Percentiles rank a stretch among this genome's conserved stretches.
Evolutionary conservation across 2,113 vertebrate species (phyloP).

Genomic region (Todiramphus chloris): DNA sequence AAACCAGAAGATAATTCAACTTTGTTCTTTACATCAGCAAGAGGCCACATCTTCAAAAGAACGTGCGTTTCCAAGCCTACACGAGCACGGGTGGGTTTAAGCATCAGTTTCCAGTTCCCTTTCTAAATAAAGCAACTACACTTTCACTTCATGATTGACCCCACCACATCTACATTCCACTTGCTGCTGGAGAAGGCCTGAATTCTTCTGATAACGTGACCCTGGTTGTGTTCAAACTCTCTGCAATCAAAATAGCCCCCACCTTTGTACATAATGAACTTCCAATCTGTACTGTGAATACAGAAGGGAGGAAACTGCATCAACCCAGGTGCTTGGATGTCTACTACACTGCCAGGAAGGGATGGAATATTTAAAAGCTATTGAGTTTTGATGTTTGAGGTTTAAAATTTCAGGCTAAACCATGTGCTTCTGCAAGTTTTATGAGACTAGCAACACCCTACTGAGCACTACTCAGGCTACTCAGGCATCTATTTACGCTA

Average conservation of each 20-base stretch:
- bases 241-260: not conserved
- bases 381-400: not conserved
- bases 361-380: not conserved
- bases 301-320: not conserved
- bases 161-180: not conserved
- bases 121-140: not conserved
- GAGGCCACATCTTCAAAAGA: not conserved
- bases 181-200: not conserved
- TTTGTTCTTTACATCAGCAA: not conserved
- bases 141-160: not conserved
- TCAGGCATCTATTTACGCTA: not conserved
- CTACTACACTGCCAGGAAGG: not conserved
- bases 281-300: not conserved
- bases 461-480: not conserved
- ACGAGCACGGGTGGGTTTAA: not conserved
- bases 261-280: not conserved
- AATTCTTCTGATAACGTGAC: not conserved
- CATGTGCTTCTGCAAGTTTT: not conserved
- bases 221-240: not conserved
- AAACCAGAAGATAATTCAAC: not conserved
- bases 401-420: not conserved
- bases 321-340: not conserved
- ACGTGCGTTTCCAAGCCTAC: rapidly evolving
- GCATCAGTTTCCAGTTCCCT: not conserved
- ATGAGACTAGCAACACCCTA: not conserved